Evolutionary conservation across 2,888 invertebrate species (phyloP).

Genomic region (Carterocephalus palaemon): DNA sequence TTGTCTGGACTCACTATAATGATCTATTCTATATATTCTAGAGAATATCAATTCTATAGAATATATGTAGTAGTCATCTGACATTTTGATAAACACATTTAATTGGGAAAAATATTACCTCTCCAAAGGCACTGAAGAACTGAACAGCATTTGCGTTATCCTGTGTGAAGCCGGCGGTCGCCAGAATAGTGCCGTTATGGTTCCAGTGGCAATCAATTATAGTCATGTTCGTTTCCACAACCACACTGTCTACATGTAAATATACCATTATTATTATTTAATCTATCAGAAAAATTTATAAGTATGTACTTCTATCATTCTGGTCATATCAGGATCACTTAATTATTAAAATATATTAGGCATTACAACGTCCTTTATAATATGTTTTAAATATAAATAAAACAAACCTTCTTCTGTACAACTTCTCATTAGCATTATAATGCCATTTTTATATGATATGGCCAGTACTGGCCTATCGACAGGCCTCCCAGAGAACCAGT

Average conservation of each 20-base stretch:
- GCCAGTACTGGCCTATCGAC: slow-evolving; percentile 88
- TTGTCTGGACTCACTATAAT: no score
- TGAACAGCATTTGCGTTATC: slow-evolving; percentile 89
- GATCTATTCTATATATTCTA: no score
- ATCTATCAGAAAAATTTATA: not conserved
- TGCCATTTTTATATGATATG: slow-evolving; percentile 92
- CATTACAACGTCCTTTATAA: no score
- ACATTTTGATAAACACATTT: no score
- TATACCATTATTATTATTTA: not conserved
- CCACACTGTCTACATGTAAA: slow-evolving; percentile 83
- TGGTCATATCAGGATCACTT: no score
- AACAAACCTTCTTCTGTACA: slow-evolving; percentile 89
- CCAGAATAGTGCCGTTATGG: slow-evolving; percentile 92
- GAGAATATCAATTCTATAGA: no score
- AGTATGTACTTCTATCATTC: no score
- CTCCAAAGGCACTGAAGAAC: slow-evolving; percentile 93
- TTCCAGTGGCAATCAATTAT: slow-evolving; percentile 94
- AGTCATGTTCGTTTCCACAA: slow-evolving; percentile 90
- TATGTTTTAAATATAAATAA: no score
- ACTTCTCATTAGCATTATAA: slow-evolving; percentile 92
- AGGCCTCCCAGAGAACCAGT: slow-evolving; percentile 92
- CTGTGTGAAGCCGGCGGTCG: slow-evolving; percentile 86
- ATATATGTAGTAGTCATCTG: no score
- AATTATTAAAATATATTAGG: no score
- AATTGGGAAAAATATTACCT: slow-evolving; percentile 82